Percentiles rank a stretch among this genome's conserved stretches.
Conservation (phyloP, 2,797 vertebrate species). For the Phoxinus dragarum region DNA sequence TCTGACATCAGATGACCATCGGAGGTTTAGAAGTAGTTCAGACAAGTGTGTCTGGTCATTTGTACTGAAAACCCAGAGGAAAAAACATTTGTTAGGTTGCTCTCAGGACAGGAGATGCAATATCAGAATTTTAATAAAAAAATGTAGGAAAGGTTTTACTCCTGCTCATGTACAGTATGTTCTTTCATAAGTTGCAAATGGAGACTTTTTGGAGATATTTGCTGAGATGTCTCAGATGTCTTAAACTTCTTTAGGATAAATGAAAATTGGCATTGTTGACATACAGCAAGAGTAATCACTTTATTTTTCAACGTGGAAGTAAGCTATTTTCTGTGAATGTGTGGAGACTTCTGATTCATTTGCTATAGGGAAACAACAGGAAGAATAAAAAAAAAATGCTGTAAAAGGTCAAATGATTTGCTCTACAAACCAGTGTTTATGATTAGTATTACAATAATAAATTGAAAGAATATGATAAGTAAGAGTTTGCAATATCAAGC, state of each 20-base stretch:
- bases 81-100: neutral
- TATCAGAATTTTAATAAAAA: neutral
- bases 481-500: neutral
- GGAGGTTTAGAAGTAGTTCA: neutral
- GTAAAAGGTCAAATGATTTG: neutral
- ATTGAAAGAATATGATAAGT: no score
- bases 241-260: neutral
- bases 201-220: neutral
- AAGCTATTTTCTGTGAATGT: neutral
- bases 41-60: neutral
- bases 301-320: neutral
- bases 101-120: neutral
- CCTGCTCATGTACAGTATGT: neutral
- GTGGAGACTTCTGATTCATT: neutral
- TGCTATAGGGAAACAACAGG: neutral
- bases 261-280: neutral
- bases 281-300: neutral
- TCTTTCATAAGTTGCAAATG: neutral
- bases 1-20: conserved; percentile 1
- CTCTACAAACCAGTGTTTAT: neutral
- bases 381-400: neutral
- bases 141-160: neutral
- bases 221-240: neutral
- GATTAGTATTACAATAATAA: neutral
- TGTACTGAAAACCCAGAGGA: neutral